Base-by-base conservation (phyloP, 2,888 invertebrate genomes). In the Cinara cedri region DNA sequence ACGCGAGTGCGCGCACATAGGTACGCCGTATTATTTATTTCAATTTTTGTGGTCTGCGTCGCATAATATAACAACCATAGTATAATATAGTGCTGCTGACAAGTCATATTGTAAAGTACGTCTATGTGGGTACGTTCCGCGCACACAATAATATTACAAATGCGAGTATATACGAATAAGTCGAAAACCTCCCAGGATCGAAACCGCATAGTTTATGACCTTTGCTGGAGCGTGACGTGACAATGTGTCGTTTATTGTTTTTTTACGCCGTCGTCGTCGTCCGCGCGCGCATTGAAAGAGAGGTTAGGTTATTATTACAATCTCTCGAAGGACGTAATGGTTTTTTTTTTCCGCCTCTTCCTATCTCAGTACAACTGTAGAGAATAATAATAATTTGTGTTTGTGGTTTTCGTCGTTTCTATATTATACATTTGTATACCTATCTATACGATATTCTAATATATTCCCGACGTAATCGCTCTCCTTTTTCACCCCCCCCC, bases 11-110 rank as follows among this genome's bases (percentile, higher is more conserved):
- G 62, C n/a, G n/a, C 26, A 19, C 42, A 42, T 26, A 63, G 42
- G 51, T 70, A n/a, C n/a, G 34, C 34, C 34, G 34, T 34, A 55
- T 72, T 72, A 72, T 72, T 72, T 60, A 62, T 72, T 72, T 72
- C 46, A 46, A 60, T 72, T 60, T 60, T 60, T 72, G 72, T 60
- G 72, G 72, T 72, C 72, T 60, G 49, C 24, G 55, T 34, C 3
- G 34, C 34, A 6, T 34, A 34, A 3, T 6, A 34, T 6, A 34
- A 34, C 6, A 34, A 34, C 34, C 34, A n/a, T n/a, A n/a, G 34
- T 34, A 34, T 34, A 34, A 4, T 34, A 3, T 6, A 6, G 6
- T 6, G 34, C 34, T 6, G 34, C 34, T 34, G 34, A 34, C 34
- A 34, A 34, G 34, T 6, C 34, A 6, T 34, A 34, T 34, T 34